Evolutionary conservation across 2,888 invertebrate species (phyloP), one percentile per base, ranked within the genome.

Genomic region (Bhutanitis thaidina): DNA sequence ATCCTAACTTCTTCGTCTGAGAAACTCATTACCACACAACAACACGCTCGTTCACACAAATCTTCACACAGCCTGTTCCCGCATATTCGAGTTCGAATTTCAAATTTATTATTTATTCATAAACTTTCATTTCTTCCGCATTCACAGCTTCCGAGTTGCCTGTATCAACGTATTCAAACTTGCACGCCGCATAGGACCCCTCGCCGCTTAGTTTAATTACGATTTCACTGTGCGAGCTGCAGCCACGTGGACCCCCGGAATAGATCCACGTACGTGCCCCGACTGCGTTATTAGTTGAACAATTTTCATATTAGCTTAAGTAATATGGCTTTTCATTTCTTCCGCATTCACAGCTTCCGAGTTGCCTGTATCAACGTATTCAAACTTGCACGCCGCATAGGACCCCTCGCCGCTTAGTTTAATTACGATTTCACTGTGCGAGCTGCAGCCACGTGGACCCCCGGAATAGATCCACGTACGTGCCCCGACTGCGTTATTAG

Each of bases 241-340:
- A 54, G 58, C 52, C 56, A 57, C 60, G 60, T 7, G 9, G 43
- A 38, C 65, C 59, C 58, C 62, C 56, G 61, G 60, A 60, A 61
- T 55, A 61, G 71, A 64, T 69, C 62, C 62, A 53, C 53, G 63
- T 62, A 84, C 83, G 85, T 83, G 86, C 72, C 62, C 64, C 64
- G 83, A 72, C 69, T 82, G 62, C 68, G 71, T 76, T 83, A 87
- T 86, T 84, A 83, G 76, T 82, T 78, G 65, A 75, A 77, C 80
- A 84, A 85, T 86, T 85, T 87, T 83, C 85, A 80, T 86, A 87
- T 87, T 86, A 83, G 78, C 78, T 78, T 83, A 82, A 83, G 83
- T 84, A 84, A 83, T 85, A 81, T 71, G 74, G 20, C 3, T 65
- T 73, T 53, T 38, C 35, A 40, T 34, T 32, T 10, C n/a, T 9